These are phyloP conservation scores for Tenodera sinensis DNA, from an alignment of 2,888 invertebrate genomes.

Conservation along the genomic window DNA sequence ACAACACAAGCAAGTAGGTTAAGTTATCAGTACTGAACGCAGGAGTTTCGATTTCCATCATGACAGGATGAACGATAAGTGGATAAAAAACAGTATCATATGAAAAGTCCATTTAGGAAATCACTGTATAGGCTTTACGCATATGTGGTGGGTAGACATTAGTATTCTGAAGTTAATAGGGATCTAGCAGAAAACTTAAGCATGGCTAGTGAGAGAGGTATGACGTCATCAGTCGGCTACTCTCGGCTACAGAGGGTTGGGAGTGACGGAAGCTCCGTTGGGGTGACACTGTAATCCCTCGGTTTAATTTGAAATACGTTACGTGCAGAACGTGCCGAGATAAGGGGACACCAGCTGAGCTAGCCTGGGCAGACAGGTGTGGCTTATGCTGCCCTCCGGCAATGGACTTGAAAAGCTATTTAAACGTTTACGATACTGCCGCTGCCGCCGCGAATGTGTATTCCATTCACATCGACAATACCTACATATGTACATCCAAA, in stretches of 20 bases:
- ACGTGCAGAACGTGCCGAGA: neutral
- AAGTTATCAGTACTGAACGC: too few species aligned
- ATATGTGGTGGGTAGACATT: too few species aligned
- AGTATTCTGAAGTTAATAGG: neutral
- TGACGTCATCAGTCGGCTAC: neutral
- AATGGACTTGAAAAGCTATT: neutral
- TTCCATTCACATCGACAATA: neutral
- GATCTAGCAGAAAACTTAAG: neutral
- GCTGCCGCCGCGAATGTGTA: neutral
- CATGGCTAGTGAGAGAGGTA: neutral
- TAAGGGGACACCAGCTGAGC: neutral
- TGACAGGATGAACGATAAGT: too few species aligned
- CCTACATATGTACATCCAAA: too few species aligned
- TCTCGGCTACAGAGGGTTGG: neutral
- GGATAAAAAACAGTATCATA: too few species aligned
- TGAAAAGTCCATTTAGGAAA: too few species aligned
- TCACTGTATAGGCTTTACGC: too few species aligned
- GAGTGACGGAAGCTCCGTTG: neutral
- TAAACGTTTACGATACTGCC: neutral
- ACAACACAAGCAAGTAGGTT: too few species aligned
- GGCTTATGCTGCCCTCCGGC: neutral
- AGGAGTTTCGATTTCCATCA: too few species aligned
- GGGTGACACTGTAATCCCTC: neutral
- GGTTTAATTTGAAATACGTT: slow-evolving; percentile 7
- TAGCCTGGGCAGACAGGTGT: neutral